Base-by-base conservation (phyloP, 2,888 invertebrate genomes). In the Drosophila formosana region DNA sequence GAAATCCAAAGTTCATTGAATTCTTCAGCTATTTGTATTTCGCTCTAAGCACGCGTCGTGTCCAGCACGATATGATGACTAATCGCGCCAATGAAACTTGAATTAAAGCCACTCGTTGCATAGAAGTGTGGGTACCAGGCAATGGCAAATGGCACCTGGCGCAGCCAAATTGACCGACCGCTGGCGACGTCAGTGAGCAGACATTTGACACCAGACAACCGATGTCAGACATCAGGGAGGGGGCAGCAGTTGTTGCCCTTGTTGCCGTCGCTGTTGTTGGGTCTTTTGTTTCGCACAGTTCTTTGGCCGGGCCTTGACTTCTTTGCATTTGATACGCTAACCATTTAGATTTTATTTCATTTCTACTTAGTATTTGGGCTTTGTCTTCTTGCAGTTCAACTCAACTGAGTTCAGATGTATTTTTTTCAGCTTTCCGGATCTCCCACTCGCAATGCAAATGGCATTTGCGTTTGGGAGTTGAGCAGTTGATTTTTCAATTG, bases 231-330 rank as follows among this genome's bases (percentile, higher is more conserved):
- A 60, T 37, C 46, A 32, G 13, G 13, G 3, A 7, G 8, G 13
- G 23, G 13, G 9, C 66, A 23, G 18, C 32, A 18, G 57, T 63
- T 47, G 39, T 66, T 67, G 63, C 67, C 63, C 34, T 65, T 56
- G 46, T 52, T 60, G 37, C 57, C 49, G 37, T 37, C 6, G 39
- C 6, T 69, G 65, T 67, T 46, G 55, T 47, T 53, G 46, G 37
- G 56, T 58, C 71, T 52, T 71, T 82, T 61, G 63, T 56, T 51
- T 58, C 46, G 32, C 55, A 25, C 30, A 65, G 87, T 80, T 83
- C 84, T 78, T 70, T 81, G 85, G 64, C 78, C 75, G 85, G 68
- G 85, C 85, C 88, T 88, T 87, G 87, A 87, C 82, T 82, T 66
- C 78, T 64, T 87, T 82, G 26, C 64, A 78, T 76, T 84, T 84